Percentiles rank a stretch among this genome's conserved stretches.
Conservation (phyloP, 2,888 invertebrate species). For the Poecilobothrus nobilitatus region DNA sequence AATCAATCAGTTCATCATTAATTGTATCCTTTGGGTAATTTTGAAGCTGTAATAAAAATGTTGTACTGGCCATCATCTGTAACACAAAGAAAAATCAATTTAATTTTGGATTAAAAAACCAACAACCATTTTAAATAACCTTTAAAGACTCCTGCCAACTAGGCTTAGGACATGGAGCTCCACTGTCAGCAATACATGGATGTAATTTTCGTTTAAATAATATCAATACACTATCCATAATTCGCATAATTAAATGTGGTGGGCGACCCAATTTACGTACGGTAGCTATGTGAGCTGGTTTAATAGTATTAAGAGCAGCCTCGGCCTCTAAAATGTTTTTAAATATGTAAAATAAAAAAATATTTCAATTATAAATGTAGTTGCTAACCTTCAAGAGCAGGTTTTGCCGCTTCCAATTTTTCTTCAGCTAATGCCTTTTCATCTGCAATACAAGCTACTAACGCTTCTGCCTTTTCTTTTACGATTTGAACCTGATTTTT, state of each 20-base stretch:
- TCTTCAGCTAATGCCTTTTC: constrained; percentile 88
- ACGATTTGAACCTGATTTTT: constrained; percentile 94
- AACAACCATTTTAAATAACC: constrained; percentile 40
- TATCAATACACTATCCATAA: constrained; percentile 94
- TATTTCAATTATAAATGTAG: too few relatives aligned
- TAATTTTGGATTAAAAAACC: not conserved
- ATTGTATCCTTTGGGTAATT: constrained; percentile 95
- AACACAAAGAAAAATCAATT: constrained; percentile 18
- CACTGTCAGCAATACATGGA: constrained; percentile 70
- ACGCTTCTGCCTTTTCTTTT: constrained; percentile 87
- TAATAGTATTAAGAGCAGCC: constrained; percentile 88
- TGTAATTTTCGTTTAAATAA: constrained; percentile 85
- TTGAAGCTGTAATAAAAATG: constrained; percentile 82
- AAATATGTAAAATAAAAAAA: not conserved
- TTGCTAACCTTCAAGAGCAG: constrained; percentile 61
- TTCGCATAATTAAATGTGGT: constrained; percentile 93
- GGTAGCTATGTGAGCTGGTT: constrained; percentile 91
- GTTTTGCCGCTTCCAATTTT: constrained; percentile 91
- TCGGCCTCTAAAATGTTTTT: constrained; percentile 61
- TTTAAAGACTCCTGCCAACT: constrained; percentile 95
- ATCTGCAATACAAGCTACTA: constrained; percentile 76
- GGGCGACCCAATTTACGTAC: constrained; percentile 91
- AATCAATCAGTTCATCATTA: constrained; percentile 94
- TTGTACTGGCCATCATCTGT: constrained; percentile 91
- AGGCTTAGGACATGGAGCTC: constrained; percentile 76